phyloP scores from a whole-genome alignment of 1,140 invertebrate genomes.

The Drosophila melanica region DNA sequence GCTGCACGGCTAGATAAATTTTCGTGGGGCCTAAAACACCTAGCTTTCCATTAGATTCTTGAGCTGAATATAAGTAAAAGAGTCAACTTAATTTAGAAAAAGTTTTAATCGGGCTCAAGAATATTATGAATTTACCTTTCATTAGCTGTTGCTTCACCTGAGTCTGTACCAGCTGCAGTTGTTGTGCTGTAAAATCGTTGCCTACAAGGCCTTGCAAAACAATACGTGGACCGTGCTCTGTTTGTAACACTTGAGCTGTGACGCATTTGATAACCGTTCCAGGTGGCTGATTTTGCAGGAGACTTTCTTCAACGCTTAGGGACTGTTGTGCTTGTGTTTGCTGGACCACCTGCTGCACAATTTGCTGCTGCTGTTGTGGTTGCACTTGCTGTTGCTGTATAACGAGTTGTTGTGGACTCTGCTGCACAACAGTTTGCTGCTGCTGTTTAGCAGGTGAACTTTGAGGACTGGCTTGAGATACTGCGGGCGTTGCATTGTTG shows the following conservation, averaged over 20 bases:
- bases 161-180: conserved; percentile 91
- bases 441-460: conserved; percentile 59
- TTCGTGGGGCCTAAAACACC: conserved; percentile 92
- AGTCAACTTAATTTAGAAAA: conserved; percentile 3
- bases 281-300: conserved; percentile 90
- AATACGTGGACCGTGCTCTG: conserved; percentile 91
- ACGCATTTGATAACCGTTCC: conserved; percentile 95
- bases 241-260: conserved; percentile 92
- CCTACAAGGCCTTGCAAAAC: conserved; percentile 92
- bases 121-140: conserved; percentile 86
- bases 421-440: conserved; percentile 54
- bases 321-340: conserved; percentile 54
- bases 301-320: conserved; percentile 88
- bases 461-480: conserved; percentile 57
- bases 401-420: conserved; percentile 65
- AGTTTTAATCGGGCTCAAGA: neutral
- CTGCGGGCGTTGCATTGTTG: conserved; percentile 56
- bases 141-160: conserved; percentile 94
- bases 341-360: conserved; percentile 44
- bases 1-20: conserved; percentile 93
- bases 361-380: conserved; percentile 43
- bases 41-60: conserved; percentile 92
- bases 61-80: conserved; percentile 85
- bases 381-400: conserved; percentile 48
- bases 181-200: conserved; percentile 91